Base-by-base conservation (phyloP, 92 coral and sea anemone species). In the Desmophyllum pertusum region DNA sequence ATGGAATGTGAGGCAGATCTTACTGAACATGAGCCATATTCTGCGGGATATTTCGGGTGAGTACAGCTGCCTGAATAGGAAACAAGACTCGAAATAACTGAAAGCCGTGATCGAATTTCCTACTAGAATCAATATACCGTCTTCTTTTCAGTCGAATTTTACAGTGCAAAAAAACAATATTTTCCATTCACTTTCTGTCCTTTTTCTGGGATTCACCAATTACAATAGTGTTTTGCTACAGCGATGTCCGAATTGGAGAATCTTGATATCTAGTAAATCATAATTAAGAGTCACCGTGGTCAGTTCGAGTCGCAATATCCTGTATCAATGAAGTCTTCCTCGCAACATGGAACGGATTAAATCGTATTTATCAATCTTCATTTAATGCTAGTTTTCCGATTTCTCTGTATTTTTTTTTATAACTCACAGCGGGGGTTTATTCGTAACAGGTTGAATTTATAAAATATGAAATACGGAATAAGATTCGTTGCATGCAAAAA, bases 31-130 rank as follows among this genome's bases (percentile, higher is more conserved):
- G 86, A 82, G 50, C 17, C 86, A 82, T 21, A 29, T 82, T 73
- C 70, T 82, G 9, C 86, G 79, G n/a, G 79, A 82, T 62, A 82
- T 82, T 59, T 72, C 86, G 63, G 86, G 86, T 82, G 59, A 71
- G 75, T 18, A 27, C 50, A 70, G 35, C 51, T 43, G 61, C 17
- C 42, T 9, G 33, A 67, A 67, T 35, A 67, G 10, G 73, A 67
- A 67, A 36, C 46, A 4, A 8, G 42, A 67, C 42, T 33, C 42
- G 42, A 38, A 67, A 67, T 67, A 37, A 35, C 42, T 33, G 29
- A 67, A 67, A 23, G 73, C 27, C 73, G 45, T 67, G 73, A 67
- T 67, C 73, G 29, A 67, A 67, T 67, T 67, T 37, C 42, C 45
- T 19, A 17, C 42, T 33, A 19, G 73, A 21, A 35, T 10, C 45